Conservation (phyloP, 2,113 vertebrate species). For the Acanthisitta chloris region DNA sequence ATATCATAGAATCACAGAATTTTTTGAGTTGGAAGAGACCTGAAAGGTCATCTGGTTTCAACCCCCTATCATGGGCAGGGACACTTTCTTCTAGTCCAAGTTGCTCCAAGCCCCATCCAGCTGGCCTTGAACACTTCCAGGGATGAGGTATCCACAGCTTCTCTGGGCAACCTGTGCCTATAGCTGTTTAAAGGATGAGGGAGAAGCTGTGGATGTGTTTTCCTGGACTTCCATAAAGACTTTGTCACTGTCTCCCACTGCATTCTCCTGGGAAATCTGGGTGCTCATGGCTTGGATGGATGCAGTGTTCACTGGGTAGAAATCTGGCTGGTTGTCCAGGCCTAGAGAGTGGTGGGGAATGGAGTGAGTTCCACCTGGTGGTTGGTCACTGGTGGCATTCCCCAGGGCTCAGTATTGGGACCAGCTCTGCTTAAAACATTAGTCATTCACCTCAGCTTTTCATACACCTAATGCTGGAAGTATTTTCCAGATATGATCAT, state of each 20-base stretch:
- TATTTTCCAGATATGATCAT: neutral
- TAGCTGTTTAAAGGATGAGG: neutral
- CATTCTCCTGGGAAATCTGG: neutral
- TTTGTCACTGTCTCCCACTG: neutral
- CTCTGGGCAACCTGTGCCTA: neutral
- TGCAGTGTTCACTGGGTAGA: neutral
- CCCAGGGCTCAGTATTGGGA: neutral
- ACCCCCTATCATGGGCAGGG: neutral
- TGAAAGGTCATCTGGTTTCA: neutral
- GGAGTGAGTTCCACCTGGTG: neutral
- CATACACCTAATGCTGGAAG: neutral
- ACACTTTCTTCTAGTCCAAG: neutral
- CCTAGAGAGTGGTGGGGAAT: neutral
- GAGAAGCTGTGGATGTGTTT: neutral
- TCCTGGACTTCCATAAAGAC: neutral
- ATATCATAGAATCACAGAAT: neutral
- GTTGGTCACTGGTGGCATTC: too few relatives aligned
- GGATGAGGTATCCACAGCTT: neutral
- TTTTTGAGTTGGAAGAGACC: neutral
- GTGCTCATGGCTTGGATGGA: neutral
- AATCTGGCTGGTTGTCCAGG: neutral
- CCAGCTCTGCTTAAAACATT: neutral
- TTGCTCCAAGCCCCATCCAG: neutral
- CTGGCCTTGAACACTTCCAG: neutral
- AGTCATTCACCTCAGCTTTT: neutral